These are phyloP conservation scores for Chrysolina oricalcia DNA, from an alignment of 2,888 invertebrate genomes.

Conservation along the genomic window DNA sequence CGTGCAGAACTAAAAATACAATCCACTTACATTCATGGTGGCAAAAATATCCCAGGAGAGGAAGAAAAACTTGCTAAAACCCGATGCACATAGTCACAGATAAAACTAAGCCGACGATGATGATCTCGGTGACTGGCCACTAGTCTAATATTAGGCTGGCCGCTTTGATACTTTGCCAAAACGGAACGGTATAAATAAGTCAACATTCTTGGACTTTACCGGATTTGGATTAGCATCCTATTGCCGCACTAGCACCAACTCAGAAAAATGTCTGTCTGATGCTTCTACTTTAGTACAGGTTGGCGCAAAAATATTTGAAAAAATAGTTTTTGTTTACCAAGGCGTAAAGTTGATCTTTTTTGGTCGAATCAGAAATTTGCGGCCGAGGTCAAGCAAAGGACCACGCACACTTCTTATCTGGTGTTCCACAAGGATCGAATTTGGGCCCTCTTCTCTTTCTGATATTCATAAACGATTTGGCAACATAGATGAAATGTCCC, in stretches of 20 bases:
- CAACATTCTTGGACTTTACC: constrained; percentile 50
- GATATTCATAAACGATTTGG: no score
- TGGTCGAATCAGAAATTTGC: no score
- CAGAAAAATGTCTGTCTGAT: not conserved
- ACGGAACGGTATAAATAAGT: constrained; percentile 60
- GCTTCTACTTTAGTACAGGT: not conserved
- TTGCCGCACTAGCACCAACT: not conserved
- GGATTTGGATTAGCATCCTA: not conserved
- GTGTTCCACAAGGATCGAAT: no score
- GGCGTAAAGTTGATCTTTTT: no score
- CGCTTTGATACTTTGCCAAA: constrained; percentile 67
- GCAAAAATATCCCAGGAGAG: constrained; percentile 45
- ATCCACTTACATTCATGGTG: constrained; percentile 62
- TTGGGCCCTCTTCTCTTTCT: no score
- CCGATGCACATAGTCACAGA: constrained; percentile 62
- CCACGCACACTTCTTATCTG: no score
- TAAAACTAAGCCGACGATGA: constrained; percentile 58
- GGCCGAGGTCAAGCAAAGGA: no score
- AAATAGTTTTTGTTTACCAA: no score
- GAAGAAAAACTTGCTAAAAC: constrained; percentile 51
- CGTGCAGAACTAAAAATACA: constrained; percentile 43
- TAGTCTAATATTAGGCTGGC: constrained; percentile 65
- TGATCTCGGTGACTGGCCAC: constrained; percentile 56
- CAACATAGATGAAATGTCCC: no score
- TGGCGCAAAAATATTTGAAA: no score